These are phyloP conservation scores for Gadopsis bispinosus DNA, from an alignment of 2,797 vertebrate genomes.

Conservation along the genomic window DNA sequence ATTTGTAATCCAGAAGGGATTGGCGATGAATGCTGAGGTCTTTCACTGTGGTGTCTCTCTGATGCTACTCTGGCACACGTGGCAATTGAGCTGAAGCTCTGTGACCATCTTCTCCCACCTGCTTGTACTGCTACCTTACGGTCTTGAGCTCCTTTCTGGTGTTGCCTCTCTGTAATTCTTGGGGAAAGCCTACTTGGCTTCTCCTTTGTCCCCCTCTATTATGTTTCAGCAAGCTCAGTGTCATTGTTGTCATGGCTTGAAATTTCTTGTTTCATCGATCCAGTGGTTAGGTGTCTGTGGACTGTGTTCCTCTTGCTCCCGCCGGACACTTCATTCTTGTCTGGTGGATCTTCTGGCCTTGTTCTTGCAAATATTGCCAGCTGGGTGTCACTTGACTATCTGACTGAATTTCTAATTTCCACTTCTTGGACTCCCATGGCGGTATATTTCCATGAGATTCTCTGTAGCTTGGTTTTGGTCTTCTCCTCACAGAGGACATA, in stretches of 20 bases:
- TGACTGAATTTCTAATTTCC: background rate
- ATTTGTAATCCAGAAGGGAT: background rate
- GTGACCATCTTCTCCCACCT: background rate
- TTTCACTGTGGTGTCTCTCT: background rate
- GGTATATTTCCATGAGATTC: background rate
- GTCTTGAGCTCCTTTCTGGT: background rate
- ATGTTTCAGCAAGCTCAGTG: background rate
- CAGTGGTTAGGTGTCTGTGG: background rate
- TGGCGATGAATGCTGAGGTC: background rate
- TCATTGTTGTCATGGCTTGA: background rate
- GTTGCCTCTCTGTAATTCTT: background rate
- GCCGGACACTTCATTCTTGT: background rate
- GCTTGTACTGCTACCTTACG: background rate
- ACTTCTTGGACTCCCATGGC: accelerated
- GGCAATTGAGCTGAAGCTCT: background rate
- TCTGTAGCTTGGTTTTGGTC: background rate
- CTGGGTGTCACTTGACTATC: background rate
- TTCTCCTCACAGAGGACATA: background rate
- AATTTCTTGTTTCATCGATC: background rate
- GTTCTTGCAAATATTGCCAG: background rate
- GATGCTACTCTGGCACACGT: background rate
- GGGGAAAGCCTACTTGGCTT: background rate
- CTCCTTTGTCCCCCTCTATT: background rate
- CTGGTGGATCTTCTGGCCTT: background rate
- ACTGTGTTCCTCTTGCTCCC: background rate